Evolutionary conservation across 2,113 vertebrate genomes (phyloP), one percentile per base, ranked within the genome.

Genomic region (Rhea americana): DNA sequence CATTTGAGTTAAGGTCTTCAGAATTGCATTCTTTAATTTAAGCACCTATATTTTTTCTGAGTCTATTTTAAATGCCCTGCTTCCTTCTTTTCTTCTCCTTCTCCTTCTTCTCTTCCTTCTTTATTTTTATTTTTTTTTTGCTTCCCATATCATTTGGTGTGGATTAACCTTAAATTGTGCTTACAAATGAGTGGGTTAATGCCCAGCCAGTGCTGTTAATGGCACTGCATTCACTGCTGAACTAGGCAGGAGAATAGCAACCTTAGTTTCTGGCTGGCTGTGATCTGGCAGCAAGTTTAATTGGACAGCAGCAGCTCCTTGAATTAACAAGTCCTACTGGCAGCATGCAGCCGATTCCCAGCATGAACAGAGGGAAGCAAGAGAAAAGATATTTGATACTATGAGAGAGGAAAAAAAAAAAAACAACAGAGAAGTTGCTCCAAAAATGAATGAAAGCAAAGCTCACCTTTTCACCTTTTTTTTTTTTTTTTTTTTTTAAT

Each of bases 231-330:
- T 94, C 91, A 80, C 18, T 83, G 79, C 55, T 83, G 73, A 95
- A 83, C 82, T 80, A 72, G 32, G 28, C 89, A 87, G 85, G 56
- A 89, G 71, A 87, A 85, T 55, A 82, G 50, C 55, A 79, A 77
- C 68, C 37, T 85, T 73, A 51, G 48, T 4, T 1, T 75, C 77
- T 82, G 83, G 8, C 48, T 94, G 70, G 2, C 86, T 94, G 59
- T 89, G 75, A 82, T 96, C 73, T 90, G 72, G 70, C 82, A 91
- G 70, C 43, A 76, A 70, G 24, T 87, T 85, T 95, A 96, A 93
- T 41, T 95, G 77, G 81, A 80, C 80, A 90, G 82, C 71, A 77
- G 58, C 66, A 61, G 55, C 80, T 85, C 55, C 87, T 91, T 68
- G 39, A 92, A 82, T 82, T 95, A 94, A 66, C 58, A 71, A 87